Evolutionary conservation across 2,797 vertebrate genomes (phyloP).

Genomic region (Hipposideros larvatus): DNA sequence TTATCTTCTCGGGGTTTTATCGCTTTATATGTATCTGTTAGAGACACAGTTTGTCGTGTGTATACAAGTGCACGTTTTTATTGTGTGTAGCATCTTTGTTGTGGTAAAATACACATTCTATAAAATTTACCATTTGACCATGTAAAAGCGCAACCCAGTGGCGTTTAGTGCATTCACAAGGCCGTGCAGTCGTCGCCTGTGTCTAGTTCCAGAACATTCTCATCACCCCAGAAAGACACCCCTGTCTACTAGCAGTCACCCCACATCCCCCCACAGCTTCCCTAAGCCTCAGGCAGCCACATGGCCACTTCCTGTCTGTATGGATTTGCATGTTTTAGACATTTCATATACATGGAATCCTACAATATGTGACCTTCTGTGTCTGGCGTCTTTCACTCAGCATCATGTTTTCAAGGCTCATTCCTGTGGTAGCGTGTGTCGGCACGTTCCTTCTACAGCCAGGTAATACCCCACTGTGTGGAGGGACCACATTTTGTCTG

Average conservation of each 20-base stretch:
- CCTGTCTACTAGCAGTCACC: background rate
- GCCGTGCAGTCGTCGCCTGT: rapidly evolving
- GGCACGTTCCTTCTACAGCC: rapidly evolving
- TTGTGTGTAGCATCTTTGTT: rapidly evolving
- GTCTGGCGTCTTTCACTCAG: background rate
- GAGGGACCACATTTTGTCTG: rapidly evolving
- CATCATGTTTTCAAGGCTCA: rapidly evolving
- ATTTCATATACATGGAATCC: rapidly evolving
- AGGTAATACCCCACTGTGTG: rapidly evolving
- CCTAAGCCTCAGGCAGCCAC: background rate
- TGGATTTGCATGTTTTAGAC: rapidly evolving
- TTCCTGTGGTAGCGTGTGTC: rapidly evolving
- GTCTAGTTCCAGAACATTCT: background rate
- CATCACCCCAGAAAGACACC: no score
- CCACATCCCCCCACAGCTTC: rapidly evolving
- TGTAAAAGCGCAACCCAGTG: rapidly evolving
- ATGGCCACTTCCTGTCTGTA: background rate
- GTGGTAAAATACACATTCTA: background rate
- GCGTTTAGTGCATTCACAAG: rapidly evolving
- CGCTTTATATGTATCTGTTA: background rate
- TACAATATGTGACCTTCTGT: rapidly evolving
- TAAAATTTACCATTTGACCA: background rate
- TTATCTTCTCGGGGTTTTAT: rapidly evolving
- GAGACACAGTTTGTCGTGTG: background rate
- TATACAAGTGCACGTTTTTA: rapidly evolving